Evolutionary conservation across 1,140 invertebrate genomes (phyloP), one percentile per base, ranked within the genome.

Genomic region (Harlomillsia oculata): DNA sequence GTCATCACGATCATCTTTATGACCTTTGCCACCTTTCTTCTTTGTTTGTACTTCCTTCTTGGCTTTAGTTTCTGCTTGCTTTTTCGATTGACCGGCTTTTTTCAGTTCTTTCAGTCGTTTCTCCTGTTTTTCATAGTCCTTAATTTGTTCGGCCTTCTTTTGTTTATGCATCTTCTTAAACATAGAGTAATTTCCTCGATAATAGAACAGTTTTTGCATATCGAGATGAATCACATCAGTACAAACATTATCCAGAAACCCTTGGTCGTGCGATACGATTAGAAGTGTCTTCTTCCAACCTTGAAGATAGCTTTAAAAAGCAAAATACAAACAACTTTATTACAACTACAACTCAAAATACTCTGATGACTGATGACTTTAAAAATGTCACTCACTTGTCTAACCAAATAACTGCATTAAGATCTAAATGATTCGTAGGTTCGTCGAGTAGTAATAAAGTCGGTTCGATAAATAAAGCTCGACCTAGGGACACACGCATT

Each of bases 131-230:
- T 99, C 96, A 71, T 89, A 99, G 61, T 96, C 92, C 70, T 98
- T 98, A n/a, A 87, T 75, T 77, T 87, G 84, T 72, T 99, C 94
- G 67, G 89, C 91, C 9, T 86, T 77, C 69, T 98, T 98, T 69
- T 99, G 95, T 0, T 84, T 82, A 70, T 88, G 86, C 95, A 99
- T 99, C 74, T 98, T 98, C 73, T 97, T 98, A 71, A 99, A 99
- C 83, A 91, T 91, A 25, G 85, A 90, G 70, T 97, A 99, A 74
- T 99, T 99, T 62, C 96, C 96, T 72, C 94, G 90, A 70, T 99
- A 99, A 71, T 98, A 98, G 69, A 83, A 89, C 8, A 99, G 74
- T 43, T 67, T 97, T 66, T 90, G 84, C 59, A 85, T 82, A 70
- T 99, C 93, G 50, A 99, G 75, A 73, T 99, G 95, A 57, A 99